Evolutionary conservation across 1,140 invertebrate species (phyloP).

Genomic region (Bombus pascuorum): DNA sequence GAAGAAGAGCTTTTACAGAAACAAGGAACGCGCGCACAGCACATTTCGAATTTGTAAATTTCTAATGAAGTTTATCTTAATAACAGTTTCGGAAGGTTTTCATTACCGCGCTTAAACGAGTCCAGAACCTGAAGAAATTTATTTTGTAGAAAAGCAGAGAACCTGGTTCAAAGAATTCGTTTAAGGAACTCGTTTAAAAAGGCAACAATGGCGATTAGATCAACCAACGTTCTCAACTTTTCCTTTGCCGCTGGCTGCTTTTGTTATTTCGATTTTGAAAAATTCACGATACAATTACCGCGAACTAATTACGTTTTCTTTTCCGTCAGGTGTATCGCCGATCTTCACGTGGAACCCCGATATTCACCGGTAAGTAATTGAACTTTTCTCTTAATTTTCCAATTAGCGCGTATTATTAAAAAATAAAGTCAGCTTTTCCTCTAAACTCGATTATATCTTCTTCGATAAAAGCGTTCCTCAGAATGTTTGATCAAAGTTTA

Average conservation of each 20-base stretch:
- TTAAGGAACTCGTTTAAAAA: neutral
- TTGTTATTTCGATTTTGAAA: neutral
- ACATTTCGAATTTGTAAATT: neutral
- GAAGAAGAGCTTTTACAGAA: neutral
- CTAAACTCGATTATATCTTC: neutral
- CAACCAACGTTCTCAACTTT: too few species aligned
- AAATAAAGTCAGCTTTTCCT: too few species aligned
- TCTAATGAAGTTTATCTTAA: neutral
- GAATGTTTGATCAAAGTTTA: neutral
- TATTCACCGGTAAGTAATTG: conserved; percentile 36
- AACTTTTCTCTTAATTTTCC: neutral
- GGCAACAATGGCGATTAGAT: neutral
- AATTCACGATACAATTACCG: too few species aligned
- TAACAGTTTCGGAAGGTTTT: neutral
- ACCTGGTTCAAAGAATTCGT: too few species aligned
- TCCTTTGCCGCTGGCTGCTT: neutral
- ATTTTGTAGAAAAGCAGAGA: too few species aligned
- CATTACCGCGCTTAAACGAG: neutral
- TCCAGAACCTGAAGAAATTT: neutral
- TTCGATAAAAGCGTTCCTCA: neutral
- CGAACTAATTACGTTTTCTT: neutral
- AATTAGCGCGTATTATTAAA: neutral
- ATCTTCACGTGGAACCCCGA: conserved; percentile 23
- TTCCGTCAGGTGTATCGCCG: conserved; percentile 7
- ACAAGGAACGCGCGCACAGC: neutral